Conservation (phyloP, 37 sponge, comb jelly and placozoan genomes). For the Agelas oroides region DNA sequence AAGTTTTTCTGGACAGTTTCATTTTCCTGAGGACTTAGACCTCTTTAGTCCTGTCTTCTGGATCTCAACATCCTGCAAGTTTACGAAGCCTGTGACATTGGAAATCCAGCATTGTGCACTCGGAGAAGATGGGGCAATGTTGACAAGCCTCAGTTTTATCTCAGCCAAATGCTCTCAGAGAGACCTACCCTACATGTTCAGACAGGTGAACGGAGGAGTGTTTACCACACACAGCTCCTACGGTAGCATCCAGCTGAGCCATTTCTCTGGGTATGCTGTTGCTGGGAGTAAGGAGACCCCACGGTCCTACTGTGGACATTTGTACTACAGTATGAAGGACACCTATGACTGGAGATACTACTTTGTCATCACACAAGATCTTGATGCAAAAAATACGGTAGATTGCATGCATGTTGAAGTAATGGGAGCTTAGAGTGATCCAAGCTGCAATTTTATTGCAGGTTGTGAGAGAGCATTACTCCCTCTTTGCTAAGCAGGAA, state of each 20-base stretch:
- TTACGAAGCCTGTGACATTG: neutral
- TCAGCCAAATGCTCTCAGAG: neutral
- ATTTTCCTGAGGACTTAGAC: neutral
- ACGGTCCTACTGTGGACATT: neutral
- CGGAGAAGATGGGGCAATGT: neutral
- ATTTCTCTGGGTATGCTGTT: neutral
- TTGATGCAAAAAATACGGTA: too few species aligned
- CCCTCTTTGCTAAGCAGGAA: too few species aligned
- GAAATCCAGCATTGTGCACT: neutral
- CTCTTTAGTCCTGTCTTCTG: neutral
- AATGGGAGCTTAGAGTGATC: too few species aligned
- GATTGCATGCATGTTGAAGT: too few species aligned
- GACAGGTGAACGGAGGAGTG: neutral
- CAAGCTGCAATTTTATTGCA: too few species aligned
- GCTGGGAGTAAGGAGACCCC: neutral
- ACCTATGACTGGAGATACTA: too few species aligned
- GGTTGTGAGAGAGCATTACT: too few species aligned
- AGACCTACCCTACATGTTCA: neutral
- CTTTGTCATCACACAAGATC: too few species aligned
- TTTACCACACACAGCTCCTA: neutral
- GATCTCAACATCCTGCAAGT: neutral
- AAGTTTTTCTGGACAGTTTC: neutral
- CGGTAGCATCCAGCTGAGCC: neutral
- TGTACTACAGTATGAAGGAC: too few species aligned
- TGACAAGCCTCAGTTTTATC: neutral